Base-by-base conservation (phyloP, 2,113 vertebrate genomes). In the Antigone vipio region DNA sequence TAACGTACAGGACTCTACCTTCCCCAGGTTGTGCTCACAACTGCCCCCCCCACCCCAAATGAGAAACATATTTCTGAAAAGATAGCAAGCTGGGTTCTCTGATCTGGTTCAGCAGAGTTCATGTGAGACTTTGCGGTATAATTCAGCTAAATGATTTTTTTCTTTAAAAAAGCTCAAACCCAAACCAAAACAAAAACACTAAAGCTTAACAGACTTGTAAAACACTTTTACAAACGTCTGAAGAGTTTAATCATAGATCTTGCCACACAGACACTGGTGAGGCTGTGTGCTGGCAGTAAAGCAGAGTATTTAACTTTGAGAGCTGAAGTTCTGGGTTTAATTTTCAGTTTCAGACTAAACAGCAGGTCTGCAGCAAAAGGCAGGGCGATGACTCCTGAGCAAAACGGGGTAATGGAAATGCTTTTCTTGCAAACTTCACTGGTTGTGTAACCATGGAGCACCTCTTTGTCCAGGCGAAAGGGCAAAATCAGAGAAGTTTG, bases 331-430 rank as follows among this genome's bases (percentile, higher is more conserved):
- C 96, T 96, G 95, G 92, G 87, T 97, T 98, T 97, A 95, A 97
- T 97, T 98, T 97, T 90, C 94, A 88, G 88, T 86, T 97, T 97
- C 95, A 97, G 97, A 98, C 94, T 97, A 97, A 97, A 97, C 94
- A 98, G 94, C 91, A 73, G 83, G 92, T 96, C 95, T 97, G 89
- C 73, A 93, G 86, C 6, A 11, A 93, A 93, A 95, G 88, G 94
- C 79, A 97, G 86, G 64, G 74, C 55, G 58, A 89, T 8, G 44
- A 82, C 83, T 96, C 87, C 88, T 53, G 86, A 96, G 76, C 72
- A 92, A 71, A 97, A 77, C 4, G 2, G 40, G 52, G 85, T 76
- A 82, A 93, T 88, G 73, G 87, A 94, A 96, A 95, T 71, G 81
- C 35, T 85, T 63, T 88, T 82, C 87, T 55, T 49, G 20, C 81